Evolutionary conservation across 1,140 invertebrate species (phyloP).

Genomic region (Centruroides sculpturatus): DNA sequence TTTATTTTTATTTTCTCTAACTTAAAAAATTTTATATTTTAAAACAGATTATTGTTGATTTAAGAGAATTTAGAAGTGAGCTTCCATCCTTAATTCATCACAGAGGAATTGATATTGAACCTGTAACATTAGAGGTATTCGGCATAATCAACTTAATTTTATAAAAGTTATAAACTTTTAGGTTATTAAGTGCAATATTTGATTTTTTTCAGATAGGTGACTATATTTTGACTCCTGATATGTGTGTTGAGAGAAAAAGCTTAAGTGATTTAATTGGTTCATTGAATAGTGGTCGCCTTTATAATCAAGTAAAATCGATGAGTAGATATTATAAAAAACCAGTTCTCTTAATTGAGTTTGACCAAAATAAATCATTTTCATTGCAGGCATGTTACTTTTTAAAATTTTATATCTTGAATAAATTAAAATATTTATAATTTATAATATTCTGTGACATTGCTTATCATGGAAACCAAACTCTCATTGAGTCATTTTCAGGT

Average conservation of each 20-base stretch:
- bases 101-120: conserved; percentile 82
- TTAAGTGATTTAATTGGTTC: conserved; percentile 95
- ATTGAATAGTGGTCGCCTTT: conserved; percentile 82
- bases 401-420: too few relatives aligned
- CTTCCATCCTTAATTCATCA: conserved; percentile 86
- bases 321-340: conserved; percentile 70
- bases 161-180: too few relatives aligned
- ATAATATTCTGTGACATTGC: too few relatives aligned
- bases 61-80: conserved; percentile 95
- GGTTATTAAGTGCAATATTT: too few relatives aligned
- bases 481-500: too few relatives aligned
- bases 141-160: too few relatives aligned
- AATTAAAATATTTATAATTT: too few relatives aligned
- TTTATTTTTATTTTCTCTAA: too few relatives aligned
- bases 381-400: conserved; percentile 1
- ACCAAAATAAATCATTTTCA: conserved; percentile 28
- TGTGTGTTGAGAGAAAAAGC: conserved; percentile 93
- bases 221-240: conserved; percentile 92
- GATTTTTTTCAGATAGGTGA: conserved; percentile 40
- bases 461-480: too few relatives aligned
- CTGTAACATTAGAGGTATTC: conserved; percentile 71
- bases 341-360: conserved; percentile 92
- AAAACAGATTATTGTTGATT: conserved; percentile 71
- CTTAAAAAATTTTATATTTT: too few relatives aligned
- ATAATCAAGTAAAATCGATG: conserved; percentile 87